Conservation (phyloP, 2,797 vertebrate species). For the Pipistrellus nathusii region DNA sequence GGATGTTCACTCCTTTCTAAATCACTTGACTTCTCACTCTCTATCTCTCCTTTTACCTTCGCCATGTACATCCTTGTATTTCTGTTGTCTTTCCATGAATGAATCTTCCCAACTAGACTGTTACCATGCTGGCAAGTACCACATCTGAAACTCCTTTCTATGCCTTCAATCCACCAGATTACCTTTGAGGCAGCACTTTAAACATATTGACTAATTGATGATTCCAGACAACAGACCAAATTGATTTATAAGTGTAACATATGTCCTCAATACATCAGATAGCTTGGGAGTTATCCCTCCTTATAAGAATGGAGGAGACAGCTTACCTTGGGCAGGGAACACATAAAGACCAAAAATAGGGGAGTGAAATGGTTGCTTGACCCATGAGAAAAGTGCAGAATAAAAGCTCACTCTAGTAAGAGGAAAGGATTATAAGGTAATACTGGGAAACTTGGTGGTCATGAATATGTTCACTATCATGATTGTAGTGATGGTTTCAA, state of each 20-base stretch:
- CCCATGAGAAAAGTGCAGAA: neutral
- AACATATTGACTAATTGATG: constrained; percentile 6
- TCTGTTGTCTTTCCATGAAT: constrained; percentile 28
- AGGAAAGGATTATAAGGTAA: neutral
- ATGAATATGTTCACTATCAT: neutral
- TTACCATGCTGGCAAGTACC: neutral
- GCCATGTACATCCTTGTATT: neutral
- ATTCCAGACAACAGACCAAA: neutral
- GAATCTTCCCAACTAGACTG: neutral
- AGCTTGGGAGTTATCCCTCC: neutral
- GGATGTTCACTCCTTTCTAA: neutral
- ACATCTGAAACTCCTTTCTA: neutral
- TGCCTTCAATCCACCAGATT: neutral
- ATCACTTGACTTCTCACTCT: neutral
- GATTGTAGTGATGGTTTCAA: neutral
- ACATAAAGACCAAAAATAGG: neutral
- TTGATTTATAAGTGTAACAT: neutral
- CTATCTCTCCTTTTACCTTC: neutral
- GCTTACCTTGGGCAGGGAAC: neutral
- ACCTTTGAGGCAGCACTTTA: neutral
- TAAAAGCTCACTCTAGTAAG: neutral
- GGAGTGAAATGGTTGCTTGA: neutral
- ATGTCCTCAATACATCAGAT: neutral
- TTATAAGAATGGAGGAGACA: neutral
- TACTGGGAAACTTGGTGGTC: neutral